Evolutionary conservation across 2,113 vertebrate genomes (phyloP).

Genomic region (Tachycineta bicolor): DNA sequence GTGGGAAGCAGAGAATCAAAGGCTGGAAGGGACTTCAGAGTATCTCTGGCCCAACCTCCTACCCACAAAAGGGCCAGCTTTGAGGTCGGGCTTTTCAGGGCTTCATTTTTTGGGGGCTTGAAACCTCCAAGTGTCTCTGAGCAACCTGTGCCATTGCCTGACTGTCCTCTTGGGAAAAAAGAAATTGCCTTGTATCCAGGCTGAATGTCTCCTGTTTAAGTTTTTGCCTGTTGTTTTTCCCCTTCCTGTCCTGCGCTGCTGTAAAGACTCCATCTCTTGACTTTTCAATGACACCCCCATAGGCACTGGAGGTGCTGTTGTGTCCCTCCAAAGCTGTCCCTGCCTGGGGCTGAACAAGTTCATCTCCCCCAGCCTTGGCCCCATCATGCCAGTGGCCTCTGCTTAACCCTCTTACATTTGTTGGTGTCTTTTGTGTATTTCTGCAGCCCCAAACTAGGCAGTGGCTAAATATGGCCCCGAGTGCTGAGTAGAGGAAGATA

Average conservation of each 20-base stretch:
- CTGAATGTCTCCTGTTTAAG: background rate
- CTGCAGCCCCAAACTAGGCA: background rate
- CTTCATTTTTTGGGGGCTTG: background rate
- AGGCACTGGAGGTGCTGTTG: background rate
- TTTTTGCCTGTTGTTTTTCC: background rate
- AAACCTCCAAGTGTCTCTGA: background rate
- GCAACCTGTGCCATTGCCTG: background rate
- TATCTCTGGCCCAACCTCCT: background rate
- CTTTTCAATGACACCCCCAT: fast-evolving
- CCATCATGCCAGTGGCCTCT: background rate
- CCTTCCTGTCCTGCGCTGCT: background rate
- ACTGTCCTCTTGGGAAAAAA: background rate
- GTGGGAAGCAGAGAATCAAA: background rate
- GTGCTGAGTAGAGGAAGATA: background rate
- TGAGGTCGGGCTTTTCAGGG: background rate
- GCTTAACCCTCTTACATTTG: background rate
- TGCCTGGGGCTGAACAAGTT: background rate
- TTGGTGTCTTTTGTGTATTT: background rate
- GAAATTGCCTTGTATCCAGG: fast-evolving
- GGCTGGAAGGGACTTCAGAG: background rate
- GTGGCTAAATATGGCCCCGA: background rate
- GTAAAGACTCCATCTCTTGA: background rate
- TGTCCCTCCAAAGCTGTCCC: background rate
- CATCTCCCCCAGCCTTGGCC: background rate
- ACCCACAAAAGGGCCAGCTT: background rate